A percentile compares a stretch with the other conserved stretches of the same genome.
phyloP scores from a whole-genome alignment of 2,888 invertebrate genomes.

The Rotaria sp. region DNA sequence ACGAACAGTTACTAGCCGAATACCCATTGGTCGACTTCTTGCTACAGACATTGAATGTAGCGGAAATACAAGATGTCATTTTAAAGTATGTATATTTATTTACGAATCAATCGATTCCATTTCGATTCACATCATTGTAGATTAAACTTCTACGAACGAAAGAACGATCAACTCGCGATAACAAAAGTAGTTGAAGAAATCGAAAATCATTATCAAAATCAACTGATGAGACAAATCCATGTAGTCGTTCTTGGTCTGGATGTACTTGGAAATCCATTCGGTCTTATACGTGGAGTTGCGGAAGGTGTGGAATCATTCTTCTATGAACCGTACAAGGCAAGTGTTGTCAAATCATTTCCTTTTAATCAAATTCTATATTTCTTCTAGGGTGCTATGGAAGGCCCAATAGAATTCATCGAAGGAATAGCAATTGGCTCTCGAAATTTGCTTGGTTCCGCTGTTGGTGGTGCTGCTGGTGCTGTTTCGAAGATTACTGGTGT shows the following conservation, averaged over 20 bases:
- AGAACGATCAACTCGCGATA: conserved; percentile 10
- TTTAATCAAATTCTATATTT: background rate
- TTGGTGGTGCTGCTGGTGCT: conserved; percentile 95
- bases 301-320: conserved; percentile 95
- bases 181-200: conserved; percentile 15
- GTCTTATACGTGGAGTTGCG: conserved; percentile 82
- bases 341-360: conserved; percentile 60
- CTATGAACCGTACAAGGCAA: conserved; percentile 88
- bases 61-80: conserved; percentile 93
- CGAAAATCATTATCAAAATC: conserved; percentile 50
- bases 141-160: conserved; percentile 32
- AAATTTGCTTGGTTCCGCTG: no score
- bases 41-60: conserved; percentile 89
- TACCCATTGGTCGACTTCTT: conserved; percentile 63
- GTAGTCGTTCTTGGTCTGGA: conserved; percentile 91
- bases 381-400: conserved; percentile 83
- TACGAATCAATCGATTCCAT: background rate
- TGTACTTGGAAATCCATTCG: conserved; percentile 98
- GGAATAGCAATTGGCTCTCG: conserved; percentile 85
- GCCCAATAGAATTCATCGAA: conserved; percentile 96
- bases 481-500: conserved; percentile 71
- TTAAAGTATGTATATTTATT: conserved; percentile 67
- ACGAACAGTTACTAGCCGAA: conserved; percentile 40
- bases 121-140: conserved; percentile 25
- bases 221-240: conserved; percentile 88